Evolutionary conservation across 2,888 invertebrate genomes (phyloP), one percentile per base, ranked within the genome.

Genomic region (Resseliella maxima): DNA sequence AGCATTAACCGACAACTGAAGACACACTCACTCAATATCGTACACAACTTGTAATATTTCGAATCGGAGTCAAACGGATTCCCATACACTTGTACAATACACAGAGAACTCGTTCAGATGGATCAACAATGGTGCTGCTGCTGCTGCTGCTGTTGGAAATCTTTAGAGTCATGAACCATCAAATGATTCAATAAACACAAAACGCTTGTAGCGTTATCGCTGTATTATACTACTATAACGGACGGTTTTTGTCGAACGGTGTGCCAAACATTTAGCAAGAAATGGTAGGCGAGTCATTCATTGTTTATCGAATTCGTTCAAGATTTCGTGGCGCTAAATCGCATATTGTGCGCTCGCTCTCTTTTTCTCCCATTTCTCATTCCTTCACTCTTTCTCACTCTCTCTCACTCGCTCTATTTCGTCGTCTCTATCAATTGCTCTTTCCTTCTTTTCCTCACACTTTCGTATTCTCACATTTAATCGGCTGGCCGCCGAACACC

Each of bases 1-100:
- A 72, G 72, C 72, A 72, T 72, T 72, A 72, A 72, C 72, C 72
- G 72, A 72, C 72, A n/a, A 72, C 72, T 72, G 31, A 31, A 72
- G 31, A 35, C 21, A 72, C 72, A 31, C 72, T 31, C 72, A 72
- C n/a, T n/a, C n/a, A n/a, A n/a, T n/a, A 27, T 31, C 72, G 31
- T 31, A 31, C 15, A 72, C 35, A n/a, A 59, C 50, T 27, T 31
- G n/a, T 24, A n/a, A 59, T 41, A 8, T 41, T 41, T 59, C 59
- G 24, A 24, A 8, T 41, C 24, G 24, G n/a, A 59, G 15, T 72
- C 35, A 15, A 35, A 72, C 31, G 72, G 72, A 72, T 72, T 72
- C 72, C 72, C 72, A 72, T 72, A 72, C 72, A 35, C 27, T 72
- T 72, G 72, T 72, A 31, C 21, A 2, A 8, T 59, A 59, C 24